Percentiles rank a stretch among this genome's conserved stretches.
These are phyloP conservation scores for Amiota communis DNA, from an alignment of 2,888 invertebrate species.

Conservation along the genomic window DNA sequence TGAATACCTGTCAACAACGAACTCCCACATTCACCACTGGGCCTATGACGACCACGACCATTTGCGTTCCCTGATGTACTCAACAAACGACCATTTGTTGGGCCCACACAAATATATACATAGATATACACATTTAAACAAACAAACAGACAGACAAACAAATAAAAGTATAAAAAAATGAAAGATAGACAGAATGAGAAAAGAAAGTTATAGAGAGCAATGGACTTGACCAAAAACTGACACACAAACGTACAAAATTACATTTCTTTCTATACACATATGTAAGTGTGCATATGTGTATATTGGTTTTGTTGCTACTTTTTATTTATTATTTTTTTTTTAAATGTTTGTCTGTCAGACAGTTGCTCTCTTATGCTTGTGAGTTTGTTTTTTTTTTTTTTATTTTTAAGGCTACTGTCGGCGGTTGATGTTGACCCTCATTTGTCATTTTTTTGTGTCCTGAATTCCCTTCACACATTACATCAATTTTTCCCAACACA, in stretches of 20 bases:
- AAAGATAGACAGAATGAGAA: neutral
- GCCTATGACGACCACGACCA: neutral
- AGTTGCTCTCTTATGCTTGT: neutral
- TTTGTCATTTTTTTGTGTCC: constrained; percentile 28
- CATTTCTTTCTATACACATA: neutral
- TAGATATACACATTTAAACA: neutral
- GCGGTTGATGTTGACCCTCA: constrained; percentile 33
- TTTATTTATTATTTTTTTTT: neutral
- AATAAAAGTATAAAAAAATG: neutral
- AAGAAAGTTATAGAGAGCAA: too few relatives aligned
- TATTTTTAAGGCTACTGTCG: constrained; percentile 6
- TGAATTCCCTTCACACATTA: neutral
- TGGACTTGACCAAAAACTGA: too few relatives aligned
- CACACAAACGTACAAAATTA: constrained; percentile 1
- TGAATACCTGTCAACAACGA: constrained; percentile 29
- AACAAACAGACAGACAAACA: neutral
- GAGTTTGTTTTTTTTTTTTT: neutral
- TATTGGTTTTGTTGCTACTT: neutral
- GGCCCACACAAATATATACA: neutral
- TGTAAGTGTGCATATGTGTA: too few relatives aligned
- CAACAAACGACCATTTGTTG: neutral
- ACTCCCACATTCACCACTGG: neutral
- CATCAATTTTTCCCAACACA: neutral
- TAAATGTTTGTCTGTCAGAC: neutral
- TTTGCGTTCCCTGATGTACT: neutral